Conservation (phyloP, 2,113 vertebrate species). For the Pampusana beccarii region DNA sequence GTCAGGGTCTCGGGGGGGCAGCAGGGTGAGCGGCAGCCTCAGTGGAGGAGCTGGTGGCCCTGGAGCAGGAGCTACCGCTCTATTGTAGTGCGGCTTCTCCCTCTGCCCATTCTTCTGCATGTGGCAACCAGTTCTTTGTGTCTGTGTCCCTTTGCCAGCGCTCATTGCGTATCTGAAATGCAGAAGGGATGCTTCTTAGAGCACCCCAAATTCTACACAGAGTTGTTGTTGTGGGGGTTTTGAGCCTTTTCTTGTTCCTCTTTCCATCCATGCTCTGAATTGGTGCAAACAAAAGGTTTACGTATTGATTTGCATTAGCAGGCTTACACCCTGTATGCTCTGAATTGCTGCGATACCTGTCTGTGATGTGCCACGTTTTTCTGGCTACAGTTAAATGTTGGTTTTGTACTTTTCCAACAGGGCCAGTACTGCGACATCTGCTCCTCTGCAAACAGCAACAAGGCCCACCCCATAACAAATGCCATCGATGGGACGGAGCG, state of each 20-base stretch:
- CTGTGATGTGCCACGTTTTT: neutral
- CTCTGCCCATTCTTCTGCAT: neutral
- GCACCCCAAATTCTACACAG: neutral
- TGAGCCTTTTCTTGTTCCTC: neutral
- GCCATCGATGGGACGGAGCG: constrained; percentile 96
- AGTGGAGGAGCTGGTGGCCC: neutral
- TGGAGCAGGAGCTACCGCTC: neutral
- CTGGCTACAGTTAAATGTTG: neutral
- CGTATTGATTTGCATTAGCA: neutral
- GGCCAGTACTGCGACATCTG: constrained; percentile 98
- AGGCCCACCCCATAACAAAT: constrained; percentile 91
- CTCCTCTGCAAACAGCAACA: constrained; percentile 81
- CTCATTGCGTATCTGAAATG: neutral
- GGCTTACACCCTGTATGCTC: neutral
- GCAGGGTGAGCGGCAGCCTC: neutral
- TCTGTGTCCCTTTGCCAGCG: neutral
- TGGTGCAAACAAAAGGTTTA: neutral
- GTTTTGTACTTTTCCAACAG: constrained; percentile 63
- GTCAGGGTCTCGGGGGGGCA: neutral
- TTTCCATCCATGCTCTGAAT: neutral
- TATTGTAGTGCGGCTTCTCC: neutral
- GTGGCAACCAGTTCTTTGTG: neutral
- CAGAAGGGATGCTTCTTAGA: neutral
- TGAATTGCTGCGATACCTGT: neutral
- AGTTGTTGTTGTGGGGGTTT: neutral